phyloP scores from a whole-genome alignment of 2,797 vertebrate species.

The Percopsis omiscomaycus region DNA sequence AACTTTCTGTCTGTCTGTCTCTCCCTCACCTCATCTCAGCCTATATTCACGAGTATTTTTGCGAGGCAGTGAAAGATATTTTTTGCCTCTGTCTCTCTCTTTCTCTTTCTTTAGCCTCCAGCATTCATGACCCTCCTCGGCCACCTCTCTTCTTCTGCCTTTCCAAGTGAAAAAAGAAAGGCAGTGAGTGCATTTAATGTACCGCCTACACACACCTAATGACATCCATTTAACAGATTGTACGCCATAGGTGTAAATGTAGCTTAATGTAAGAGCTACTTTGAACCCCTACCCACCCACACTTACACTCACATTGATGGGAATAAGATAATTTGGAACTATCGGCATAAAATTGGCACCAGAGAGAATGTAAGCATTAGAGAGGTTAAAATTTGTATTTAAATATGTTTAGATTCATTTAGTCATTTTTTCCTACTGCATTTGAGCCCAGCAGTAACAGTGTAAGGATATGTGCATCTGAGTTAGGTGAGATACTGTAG shows the following conservation, averaged over 20 bases:
- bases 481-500: too few relatives aligned
- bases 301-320: slow-evolving; percentile 8
- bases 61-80: slow-evolving; percentile 35
- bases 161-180: slow-evolving; percentile 12
- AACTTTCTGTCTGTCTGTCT: slow-evolving; percentile 29
- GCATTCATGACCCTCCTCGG: slow-evolving; percentile 12
- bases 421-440: too few relatives aligned
- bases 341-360: too few relatives aligned
- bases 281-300: slow-evolving; percentile 40
- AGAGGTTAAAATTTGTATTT: too few relatives aligned
- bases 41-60: slow-evolving; percentile 56
- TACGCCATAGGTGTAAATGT: slow-evolving; percentile 20
- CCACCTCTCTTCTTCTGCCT: slow-evolving; percentile 30
- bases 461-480: too few relatives aligned
- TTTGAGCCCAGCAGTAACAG: too few relatives aligned
- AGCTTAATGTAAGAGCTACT: slow-evolving; percentile 42
- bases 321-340: slow-evolving; percentile 17
- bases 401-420: too few relatives aligned
- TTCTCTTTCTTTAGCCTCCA: slow-evolving; percentile 33
- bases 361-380: too few relatives aligned
- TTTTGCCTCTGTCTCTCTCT: slow-evolving; percentile 24
- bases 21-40: slow-evolving; percentile 30
- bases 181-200: slow-evolving; percentile 49
- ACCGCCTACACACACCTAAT: slow-evolving; percentile 36
- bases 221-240: slow-evolving; percentile 39